Base-by-base conservation (phyloP, 2,113 vertebrate genomes). In the Coturnix japonica region DNA sequence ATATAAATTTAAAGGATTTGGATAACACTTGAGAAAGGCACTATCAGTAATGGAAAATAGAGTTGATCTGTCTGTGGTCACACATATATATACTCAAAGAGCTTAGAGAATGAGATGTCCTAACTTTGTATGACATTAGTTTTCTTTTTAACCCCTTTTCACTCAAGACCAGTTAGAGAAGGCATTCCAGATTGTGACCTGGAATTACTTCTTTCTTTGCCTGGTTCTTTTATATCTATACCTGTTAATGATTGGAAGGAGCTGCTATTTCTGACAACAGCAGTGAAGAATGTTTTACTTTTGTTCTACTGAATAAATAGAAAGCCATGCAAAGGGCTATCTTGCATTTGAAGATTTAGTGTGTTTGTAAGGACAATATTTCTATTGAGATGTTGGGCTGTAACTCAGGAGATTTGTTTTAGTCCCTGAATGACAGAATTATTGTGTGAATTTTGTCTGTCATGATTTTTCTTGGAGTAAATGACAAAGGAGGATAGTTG, bases 1-100 rank as follows among this genome's bases (percentile, higher is more conserved):
- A 19, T 96, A 92, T 89, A 95, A 97, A 95, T 60, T 71, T 89
- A 84, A 85, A 95, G 82, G 75, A 93, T 91, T 85, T 97, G 83
- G 95, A 92, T 87, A 92, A 65, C 28, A 65, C 25, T 73, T 79
- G 81, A 49, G 81, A 82, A 79, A 57, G 89, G 31, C 19, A 44
- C 25, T 28, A 9, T 75, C 39, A 33, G 57, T 46, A 37, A 14
- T 56, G 35, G 74, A 91, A 80, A 54, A 43, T 54, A n/a, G 17
- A 47, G 46, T 91, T 95, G 81, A 87, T 74, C 73, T 77, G 21
- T 81, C 81, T 95, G 21, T 82, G 74, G 49, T 26, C 26, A 75
- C 31, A 71, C 51, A 37, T 33, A 35, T 33, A 39, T 33, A 35
- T 33, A 39, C 37, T 82, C 0, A 0, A 89, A 84, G 60, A 91